Evolutionary conservation across 2,113 vertebrate species (phyloP), one percentile per base, ranked within the genome.

Genomic region (Hyperopisus bebe): DNA sequence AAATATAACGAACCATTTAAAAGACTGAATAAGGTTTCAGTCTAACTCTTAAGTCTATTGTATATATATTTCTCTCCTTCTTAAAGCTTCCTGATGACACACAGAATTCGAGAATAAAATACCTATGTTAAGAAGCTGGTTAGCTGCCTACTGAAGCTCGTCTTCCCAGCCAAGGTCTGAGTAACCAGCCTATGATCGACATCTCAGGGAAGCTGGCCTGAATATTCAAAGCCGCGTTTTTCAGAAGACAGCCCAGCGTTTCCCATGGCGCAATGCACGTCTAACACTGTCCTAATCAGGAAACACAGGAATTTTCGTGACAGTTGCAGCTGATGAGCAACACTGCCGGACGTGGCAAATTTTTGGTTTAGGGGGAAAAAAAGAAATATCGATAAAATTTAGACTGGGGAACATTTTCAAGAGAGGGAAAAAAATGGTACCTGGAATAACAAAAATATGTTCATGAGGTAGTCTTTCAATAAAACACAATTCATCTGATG

Each of bases 381-480:
- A 90, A 62, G 7, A 24, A 91, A 93, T 91, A 92, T 90, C 91
- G 92, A 90, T 89, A 90, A 92, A 90, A 92, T 95, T 94, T 93
- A 92, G 93, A 95, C 93, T 92, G 94, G 95, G 94, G 91, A 94
- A 94, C 95, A 92, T 91, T 92, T 94, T 92, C 86, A 86, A 91
- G 92, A 91, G 92, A 94, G 31, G 15, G 94, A 94, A 88, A 96
- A 96, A 95, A 89, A 94, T 92, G 94, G 95, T 95, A 96, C 92
- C 86, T 90, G 90, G 95, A 95, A 93, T 92, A 93, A 92, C 94
- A 95, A 94, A 93, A 94, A 93, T 94, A 96, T 96, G 95, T 97
- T 97, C 96, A 95, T 98, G 98, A 98, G 98, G 97, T 98, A 98
- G 98, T 98, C 95, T 97, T 96, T 93, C 91, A 94, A 91, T 90